Percentiles rank a stretch among this genome's conserved stretches.
phyloP scores from a whole-genome alignment of 1,140 invertebrate genomes.

The Heliothis subflexa region DNA sequence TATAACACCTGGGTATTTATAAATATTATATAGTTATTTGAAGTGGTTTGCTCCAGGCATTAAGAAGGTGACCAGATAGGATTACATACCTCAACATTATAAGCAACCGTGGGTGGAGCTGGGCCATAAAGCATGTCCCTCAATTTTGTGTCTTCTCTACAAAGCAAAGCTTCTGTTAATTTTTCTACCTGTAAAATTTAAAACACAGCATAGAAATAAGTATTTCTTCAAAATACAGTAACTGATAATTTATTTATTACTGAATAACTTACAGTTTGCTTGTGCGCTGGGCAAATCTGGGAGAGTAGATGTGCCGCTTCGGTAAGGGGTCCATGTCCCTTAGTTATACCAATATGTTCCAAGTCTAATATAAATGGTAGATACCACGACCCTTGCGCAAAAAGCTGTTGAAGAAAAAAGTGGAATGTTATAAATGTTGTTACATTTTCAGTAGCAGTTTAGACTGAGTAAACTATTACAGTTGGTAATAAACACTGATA shows the following conservation, averaged over 20 bases:
- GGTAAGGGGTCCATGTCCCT: conserved; percentile 92
- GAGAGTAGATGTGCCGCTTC: conserved; percentile 95
- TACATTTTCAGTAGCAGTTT: not conserved
- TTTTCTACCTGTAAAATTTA: conserved; percentile 75
- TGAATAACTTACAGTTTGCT: conserved; percentile 76
- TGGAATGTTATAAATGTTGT: not conserved
- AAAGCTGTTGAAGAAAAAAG: conserved; percentile 72
- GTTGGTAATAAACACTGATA: too few relatives aligned
- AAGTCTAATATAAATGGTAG: conserved; percentile 96
- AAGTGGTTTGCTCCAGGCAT: too few relatives aligned
- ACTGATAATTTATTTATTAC: too few relatives aligned
- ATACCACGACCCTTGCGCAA: conserved; percentile 92
- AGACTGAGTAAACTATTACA: too few relatives aligned
- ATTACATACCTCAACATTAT: conserved; percentile 79
- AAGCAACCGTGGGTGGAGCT: conserved; percentile 82
- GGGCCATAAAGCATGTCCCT: conserved; percentile 83
- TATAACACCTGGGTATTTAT: conserved; percentile 91
- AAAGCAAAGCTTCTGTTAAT: conserved; percentile 81
- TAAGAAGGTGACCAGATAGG: too few relatives aligned
- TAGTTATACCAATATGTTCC: conserved; percentile 94
- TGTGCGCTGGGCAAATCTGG: conserved; percentile 96
- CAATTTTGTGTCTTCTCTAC: conserved; percentile 78
- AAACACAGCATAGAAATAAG: not conserved
- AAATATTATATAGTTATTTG: conserved; percentile 13
- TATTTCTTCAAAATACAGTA: conserved; percentile 5